phyloP scores from a whole-genome alignment of 2,113 vertebrate species.

The Rhea pennata region DNA sequence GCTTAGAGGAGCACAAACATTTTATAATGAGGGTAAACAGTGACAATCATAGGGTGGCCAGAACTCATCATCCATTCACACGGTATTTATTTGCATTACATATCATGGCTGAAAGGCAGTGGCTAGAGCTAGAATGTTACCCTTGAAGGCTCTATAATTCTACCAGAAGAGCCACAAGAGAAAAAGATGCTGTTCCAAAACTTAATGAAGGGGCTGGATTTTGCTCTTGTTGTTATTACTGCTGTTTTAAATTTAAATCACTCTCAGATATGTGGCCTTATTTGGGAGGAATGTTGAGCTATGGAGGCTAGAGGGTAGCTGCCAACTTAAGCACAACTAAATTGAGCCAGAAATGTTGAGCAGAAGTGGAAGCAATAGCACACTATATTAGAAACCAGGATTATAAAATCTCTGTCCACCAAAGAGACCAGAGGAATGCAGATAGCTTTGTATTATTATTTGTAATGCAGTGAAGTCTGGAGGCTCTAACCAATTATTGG shows the following conservation, averaged over 20 bases:
- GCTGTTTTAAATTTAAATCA: slow-evolving; percentile 46
- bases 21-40: slow-evolving; percentile 27
- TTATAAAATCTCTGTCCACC: slow-evolving; percentile 16
- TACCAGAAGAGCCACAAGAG: neutral
- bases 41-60: neutral
- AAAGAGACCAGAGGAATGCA: neutral
- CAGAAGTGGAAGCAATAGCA: neutral
- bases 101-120: neutral
- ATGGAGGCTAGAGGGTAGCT: slow-evolving; percentile 31
- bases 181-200: neutral
- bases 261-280: neutral
- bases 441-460: slow-evolving; percentile 4
- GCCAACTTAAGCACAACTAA: slow-evolving; percentile 52
- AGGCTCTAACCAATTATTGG: neutral
- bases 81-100: neutral
- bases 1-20: slow-evolving; percentile 10
- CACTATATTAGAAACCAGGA: neutral
- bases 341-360: slow-evolving; percentile 24
- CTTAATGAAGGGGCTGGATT: neutral
- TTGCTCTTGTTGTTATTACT: slow-evolving; percentile 15
- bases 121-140: neutral
- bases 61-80: neutral
- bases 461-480: neutral
- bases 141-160: neutral
- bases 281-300: slow-evolving; percentile 26